Evolutionary conservation across 2,797 vertebrate species (phyloP), one percentile per base, ranked within the genome.

Genomic region (Sebastes elongatus): DNA sequence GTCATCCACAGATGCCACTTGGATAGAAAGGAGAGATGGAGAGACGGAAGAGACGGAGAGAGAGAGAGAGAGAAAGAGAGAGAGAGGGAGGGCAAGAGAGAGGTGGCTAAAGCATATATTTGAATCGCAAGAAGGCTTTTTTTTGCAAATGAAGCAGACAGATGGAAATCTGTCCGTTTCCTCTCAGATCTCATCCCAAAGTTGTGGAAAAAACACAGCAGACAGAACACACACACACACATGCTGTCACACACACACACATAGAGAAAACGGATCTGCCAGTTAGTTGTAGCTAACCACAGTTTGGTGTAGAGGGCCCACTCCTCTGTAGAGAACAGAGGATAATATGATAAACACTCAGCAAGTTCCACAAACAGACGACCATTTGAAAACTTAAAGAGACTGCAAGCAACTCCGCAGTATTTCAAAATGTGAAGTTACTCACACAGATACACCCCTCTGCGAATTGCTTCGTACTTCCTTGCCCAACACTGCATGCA

Each of bases 1-100:
- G 97, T 97, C 97, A 97, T 96, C 96, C 95, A 93, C 98, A 98
- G 97, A 97, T 97, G 97, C 97, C 95, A 92, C 94, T 96, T 96
- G 96, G 96, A 96, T 94, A 93, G 83, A 94, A 87, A 81, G 86
- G 84, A 53, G 49, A 53, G 49, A 53, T 53, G 82, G 72, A 88
- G 80, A 87, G 81, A 84, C 60, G 71, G 74, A 59, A 80, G 79
- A 83, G 53, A 59, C 3, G 53, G 62, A 83, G 69, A 79, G 78
- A 82, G 78, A 35, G 32, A 33, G 33, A 33, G 33, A 35, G 33
- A 35, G 11, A 80, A 71, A 25, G 82, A 82, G 75, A 67, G 55
- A 28, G 49, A 56, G 71, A 79, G 78, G 75, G 74, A 76, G 87
- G 81, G 77, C 74, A 74, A 62, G 80, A 70, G 87, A 83, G 75